A percentile compares a stretch with the other conserved stretches of the same genome.
Conservation (phyloP, 2,113 vertebrate species). For the Tyto alba region DNA sequence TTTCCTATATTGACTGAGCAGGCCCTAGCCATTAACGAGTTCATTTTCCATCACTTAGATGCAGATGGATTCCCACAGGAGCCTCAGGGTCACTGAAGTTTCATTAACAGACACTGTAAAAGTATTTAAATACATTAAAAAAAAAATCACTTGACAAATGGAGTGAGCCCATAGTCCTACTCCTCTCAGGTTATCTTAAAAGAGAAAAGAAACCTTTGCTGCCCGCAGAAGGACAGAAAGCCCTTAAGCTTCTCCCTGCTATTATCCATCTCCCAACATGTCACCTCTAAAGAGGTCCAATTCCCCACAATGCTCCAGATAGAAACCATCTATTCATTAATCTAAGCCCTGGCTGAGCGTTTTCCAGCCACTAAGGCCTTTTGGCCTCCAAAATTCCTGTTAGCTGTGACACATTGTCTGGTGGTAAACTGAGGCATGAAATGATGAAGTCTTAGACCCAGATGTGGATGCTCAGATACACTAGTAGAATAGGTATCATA, state of each 20-base stretch:
- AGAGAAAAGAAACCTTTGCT: background rate
- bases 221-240: slow-evolving; percentile 2
- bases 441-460: background rate
- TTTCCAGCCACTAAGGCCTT: background rate
- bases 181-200: background rate
- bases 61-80: slow-evolving; percentile 43
- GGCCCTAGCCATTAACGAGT: slow-evolving; percentile 48
- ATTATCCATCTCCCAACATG: background rate
- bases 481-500: accelerated
- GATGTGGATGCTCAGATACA: background rate
- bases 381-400: background rate
- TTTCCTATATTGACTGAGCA: slow-evolving; percentile 31
- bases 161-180: background rate
- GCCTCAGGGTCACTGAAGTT: slow-evolving; percentile 27
- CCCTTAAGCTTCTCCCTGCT: slow-evolving; percentile 1
- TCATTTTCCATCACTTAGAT: slow-evolving; percentile 64
- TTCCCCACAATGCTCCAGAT: background rate
- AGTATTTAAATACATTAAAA: slow-evolving; percentile 34
- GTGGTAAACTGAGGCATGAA: background rate
- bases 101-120: slow-evolving; percentile 41
- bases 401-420: background rate
- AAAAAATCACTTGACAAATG: background rate
- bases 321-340: background rate
- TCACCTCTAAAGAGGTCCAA: background rate
- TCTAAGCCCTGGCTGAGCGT: background rate